Evolutionary conservation across 2,797 vertebrate species (phyloP), one percentile per base, ranked within the genome.

Genomic region (Chloroceryle amazona): DNA sequence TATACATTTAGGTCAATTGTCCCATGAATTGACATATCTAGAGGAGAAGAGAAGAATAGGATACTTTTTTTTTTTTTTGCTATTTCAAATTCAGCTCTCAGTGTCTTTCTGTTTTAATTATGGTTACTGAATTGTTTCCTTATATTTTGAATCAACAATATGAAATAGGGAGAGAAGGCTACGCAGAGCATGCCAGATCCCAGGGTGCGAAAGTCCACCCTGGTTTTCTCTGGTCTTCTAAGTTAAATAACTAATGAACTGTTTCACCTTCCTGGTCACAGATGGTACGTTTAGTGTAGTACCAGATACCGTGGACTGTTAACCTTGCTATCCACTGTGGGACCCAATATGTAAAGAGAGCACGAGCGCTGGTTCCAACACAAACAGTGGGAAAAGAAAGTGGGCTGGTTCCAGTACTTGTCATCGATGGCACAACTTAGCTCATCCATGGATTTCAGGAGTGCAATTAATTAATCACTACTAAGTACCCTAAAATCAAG

Each of bases 381-480:
- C 51, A 94, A 96, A 96, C 58, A 92, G 47, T 35, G 49, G 35
- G 71, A 90, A 67, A 89, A 95, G 54, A 86, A 81, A 82, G 29
- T 86, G 72, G 70, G 35, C 65, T 91, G 31, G 29, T 90, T 84
- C 90, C 89, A 91, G 65, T 83, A 93, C 92, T 97, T n/a, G n/a
- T n/a, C n/a, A n/a, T n/a, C n/a, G n/a, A n/a, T n/a, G 96, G 96
- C 98, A 97, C 83, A 94, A 96, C 92, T 97, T 95, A 98, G 96
- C 96, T 97, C 97, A 97, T 92, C 94, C 92, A 90, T 65, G 6
- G 84, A 94, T 94, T 97, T 91, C 89, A 93, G 86, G 71, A 97
- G 97, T 41, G 47, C 61, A 93, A 96, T 94, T 96, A 97, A 97
- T 96, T 93, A 95, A 94, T 94, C 94, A 65, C 96, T 92, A 68